Evolutionary conservation across 2,888 invertebrate species (phyloP).

Genomic region (Eledone cirrhosa): DNA sequence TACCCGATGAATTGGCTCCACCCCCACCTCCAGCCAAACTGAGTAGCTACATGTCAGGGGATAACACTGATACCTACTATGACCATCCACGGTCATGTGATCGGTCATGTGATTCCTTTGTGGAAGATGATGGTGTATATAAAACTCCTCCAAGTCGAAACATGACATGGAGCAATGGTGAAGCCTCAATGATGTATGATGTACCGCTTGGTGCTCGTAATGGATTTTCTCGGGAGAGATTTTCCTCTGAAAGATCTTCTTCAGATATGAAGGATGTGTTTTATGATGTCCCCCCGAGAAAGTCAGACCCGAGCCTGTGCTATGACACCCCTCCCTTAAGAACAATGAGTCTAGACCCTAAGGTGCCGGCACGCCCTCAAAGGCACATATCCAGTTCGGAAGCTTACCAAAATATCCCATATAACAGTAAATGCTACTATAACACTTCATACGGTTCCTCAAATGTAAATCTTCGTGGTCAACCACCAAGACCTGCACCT

Average conservation of each 20-base stretch:
- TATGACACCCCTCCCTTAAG: conserved; percentile 43
- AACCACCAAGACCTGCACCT: conserved; percentile 34
- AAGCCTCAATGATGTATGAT: conserved; percentile 42
- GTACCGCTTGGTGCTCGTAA: conserved; percentile 44
- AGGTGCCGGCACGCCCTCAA: conserved; percentile 51
- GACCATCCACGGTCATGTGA: conserved; percentile 28
- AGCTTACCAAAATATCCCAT: conserved; percentile 58
- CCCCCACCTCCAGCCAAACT: conserved; percentile 48
- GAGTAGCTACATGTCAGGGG: conserved; percentile 32
- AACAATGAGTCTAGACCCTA: conserved; percentile 36
- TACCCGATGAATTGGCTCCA: conserved; percentile 59
- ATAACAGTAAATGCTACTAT: conserved; percentile 42
- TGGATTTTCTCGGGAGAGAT: conserved; percentile 48
- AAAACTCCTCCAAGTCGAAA: conserved; percentile 38
- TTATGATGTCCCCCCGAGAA: conserved; percentile 43
- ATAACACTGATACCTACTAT: conserved; percentile 20
- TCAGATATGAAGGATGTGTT: conserved; percentile 28
- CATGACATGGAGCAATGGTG: conserved; percentile 14
- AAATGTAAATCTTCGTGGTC: conserved; percentile 4
- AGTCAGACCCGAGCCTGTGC: neutral
- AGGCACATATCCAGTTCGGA: conserved; percentile 44
- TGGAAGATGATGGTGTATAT: conserved; percentile 34
- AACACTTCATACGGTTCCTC: neutral
- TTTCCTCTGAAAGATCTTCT: conserved; percentile 32
- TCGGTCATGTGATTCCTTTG: neutral